phyloP scores from a whole-genome alignment of 2,888 invertebrate species.

The Melanostoma scalare region DNA sequence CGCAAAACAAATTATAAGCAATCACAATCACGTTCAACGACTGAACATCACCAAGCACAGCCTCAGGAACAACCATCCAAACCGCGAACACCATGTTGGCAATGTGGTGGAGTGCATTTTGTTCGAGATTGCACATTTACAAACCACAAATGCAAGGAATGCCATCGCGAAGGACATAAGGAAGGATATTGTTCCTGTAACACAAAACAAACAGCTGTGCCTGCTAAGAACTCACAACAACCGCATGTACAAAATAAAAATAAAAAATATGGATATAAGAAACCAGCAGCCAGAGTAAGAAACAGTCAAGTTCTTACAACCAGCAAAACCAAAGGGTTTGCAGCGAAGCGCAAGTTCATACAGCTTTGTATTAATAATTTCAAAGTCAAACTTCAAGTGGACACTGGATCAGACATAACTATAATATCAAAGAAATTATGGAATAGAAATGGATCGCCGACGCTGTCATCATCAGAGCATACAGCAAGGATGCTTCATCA shows the following conservation, averaged over 20 bases:
- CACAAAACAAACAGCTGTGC: slow-evolving; percentile 24
- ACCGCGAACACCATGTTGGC: no score
- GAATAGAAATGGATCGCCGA: slow-evolving; percentile 36
- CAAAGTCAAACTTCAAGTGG: slow-evolving; percentile 39
- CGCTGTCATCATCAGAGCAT: slow-evolving; percentile 2
- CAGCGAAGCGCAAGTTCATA: no score
- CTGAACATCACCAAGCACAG: no score
- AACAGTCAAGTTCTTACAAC: not conserved
- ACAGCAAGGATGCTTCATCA: slow-evolving; percentile 20
- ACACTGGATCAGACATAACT: slow-evolving; percentile 42
- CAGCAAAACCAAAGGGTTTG: slow-evolving; percentile 7
- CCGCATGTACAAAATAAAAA: slow-evolving; percentile 1
- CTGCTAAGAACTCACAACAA: not conserved
- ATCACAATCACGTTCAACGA: no score
- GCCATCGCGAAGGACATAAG: slow-evolving; percentile 49
- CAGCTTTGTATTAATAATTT: not conserved
- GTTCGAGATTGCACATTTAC: slow-evolving; percentile 38
- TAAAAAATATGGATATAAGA: slow-evolving; percentile 6
- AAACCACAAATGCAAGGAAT: slow-evolving; percentile 47
- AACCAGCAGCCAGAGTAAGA: slow-evolving; percentile 4
- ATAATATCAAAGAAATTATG: slow-evolving; percentile 53
- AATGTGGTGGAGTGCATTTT: no score
- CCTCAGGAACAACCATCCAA: no score
- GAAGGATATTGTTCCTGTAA: slow-evolving; percentile 58
- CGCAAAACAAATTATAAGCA: no score